A percentile compares a stretch with the other conserved stretches of the same genome.
phyloP scores from a whole-genome alignment of 2,888 invertebrate genomes.

The Heliconius ethilla region DNA sequence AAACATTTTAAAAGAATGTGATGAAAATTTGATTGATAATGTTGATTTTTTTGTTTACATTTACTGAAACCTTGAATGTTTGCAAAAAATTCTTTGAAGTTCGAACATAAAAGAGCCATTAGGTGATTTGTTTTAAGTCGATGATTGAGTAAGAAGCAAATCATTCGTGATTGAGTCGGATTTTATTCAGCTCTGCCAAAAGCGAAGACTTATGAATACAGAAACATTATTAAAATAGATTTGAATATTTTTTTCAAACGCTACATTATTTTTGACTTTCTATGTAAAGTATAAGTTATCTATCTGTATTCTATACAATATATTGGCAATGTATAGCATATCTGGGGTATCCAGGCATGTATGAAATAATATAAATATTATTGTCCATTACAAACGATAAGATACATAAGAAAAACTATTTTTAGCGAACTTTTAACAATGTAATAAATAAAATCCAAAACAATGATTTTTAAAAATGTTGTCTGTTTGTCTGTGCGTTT shows the following conservation, averaged over 20 bases:
- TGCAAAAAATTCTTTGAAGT: slow-evolving; percentile 36
- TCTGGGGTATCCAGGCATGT: too few species aligned
- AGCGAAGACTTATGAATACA: slow-evolving; percentile 20
- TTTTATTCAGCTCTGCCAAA: slow-evolving; percentile 23
- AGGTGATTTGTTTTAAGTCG: slow-evolving; percentile 32
- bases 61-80: slow-evolving; percentile 27
- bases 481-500: too few species aligned
- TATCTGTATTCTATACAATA: too few species aligned
- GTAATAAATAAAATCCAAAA: too few species aligned
- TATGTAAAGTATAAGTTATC: too few species aligned
- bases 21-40: slow-evolving; percentile 16
- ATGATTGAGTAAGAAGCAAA: slow-evolving; percentile 36
- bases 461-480: too few species aligned
- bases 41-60: slow-evolving; percentile 28
- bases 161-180: slow-evolving; percentile 23
- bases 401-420: too few species aligned
- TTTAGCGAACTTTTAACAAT: too few species aligned
- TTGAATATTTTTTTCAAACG: not conserved
- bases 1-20: slow-evolving; percentile 25
- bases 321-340: too few species aligned
- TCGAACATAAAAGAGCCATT: slow-evolving; percentile 37
- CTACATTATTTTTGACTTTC: not conserved
- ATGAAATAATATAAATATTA: too few species aligned
- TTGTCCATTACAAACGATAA: too few species aligned
- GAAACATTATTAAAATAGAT: slow-evolving; percentile 10